A percentile compares a stretch with the other conserved stretches of the same genome.
These are phyloP conservation scores for Troides helena DNA, from an alignment of 2,888 invertebrate genomes.

Conservation along the genomic window DNA sequence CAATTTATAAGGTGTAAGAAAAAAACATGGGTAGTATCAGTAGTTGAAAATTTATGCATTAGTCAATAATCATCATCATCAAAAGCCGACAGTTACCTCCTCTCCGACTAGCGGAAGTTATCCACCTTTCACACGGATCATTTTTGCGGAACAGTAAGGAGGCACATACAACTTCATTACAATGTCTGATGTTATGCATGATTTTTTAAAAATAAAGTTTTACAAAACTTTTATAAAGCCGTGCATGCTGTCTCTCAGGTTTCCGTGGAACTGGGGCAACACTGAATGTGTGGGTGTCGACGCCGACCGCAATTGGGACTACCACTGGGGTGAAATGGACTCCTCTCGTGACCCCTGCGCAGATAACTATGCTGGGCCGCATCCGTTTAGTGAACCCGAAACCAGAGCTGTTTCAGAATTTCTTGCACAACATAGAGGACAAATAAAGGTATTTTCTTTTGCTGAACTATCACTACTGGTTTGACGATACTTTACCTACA, in stretches of 20 bases:
- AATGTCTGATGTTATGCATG: too few species aligned
- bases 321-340: slow-evolving; percentile 85
- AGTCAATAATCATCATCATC: too few species aligned
- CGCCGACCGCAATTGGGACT: slow-evolving; percentile 88
- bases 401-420: slow-evolving; percentile 84
- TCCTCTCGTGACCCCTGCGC: slow-evolving; percentile 86
- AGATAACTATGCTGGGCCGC: slow-evolving; percentile 86
- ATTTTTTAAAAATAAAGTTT: background rate
- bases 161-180: too few species aligned
- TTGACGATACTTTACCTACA: too few species aligned
- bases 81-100: too few species aligned
- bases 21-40: too few species aligned
- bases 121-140: too few species aligned
- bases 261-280: slow-evolving; percentile 80
- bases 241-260: slow-evolving; percentile 47
- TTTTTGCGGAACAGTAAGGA: too few species aligned
- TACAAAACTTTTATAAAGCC: background rate
- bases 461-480: too few species aligned
- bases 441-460: slow-evolving; percentile 79
- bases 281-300: slow-evolving; percentile 87
- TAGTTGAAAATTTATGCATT: too few species aligned
- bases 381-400: slow-evolving; percentile 89
- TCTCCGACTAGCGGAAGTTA: too few species aligned
- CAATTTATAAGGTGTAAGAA: too few species aligned
- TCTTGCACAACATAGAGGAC: slow-evolving; percentile 78